A percentile compares a stretch with the other conserved stretches of the same genome.
Evolutionary conservation across 2,113 vertebrate genomes (phyloP).

Genomic region (Equus przewalskii): DNA sequence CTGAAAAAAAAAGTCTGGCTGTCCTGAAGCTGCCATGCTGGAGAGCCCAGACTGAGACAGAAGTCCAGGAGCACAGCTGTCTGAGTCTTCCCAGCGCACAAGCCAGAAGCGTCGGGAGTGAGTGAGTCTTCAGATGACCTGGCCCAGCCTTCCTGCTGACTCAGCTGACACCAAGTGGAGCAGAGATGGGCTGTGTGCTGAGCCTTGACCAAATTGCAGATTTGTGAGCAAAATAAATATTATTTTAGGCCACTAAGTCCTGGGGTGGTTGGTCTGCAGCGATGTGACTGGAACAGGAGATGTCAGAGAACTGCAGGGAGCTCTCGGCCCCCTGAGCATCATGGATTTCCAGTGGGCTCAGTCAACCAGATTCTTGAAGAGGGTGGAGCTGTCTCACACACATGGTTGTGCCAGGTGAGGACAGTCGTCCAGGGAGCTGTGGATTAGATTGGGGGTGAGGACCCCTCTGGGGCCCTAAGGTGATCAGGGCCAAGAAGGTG

Average conservation of each 20-base stretch:
- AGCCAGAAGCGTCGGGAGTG: rapidly evolving
- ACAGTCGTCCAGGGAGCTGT: not conserved
- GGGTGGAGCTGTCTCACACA: not conserved
- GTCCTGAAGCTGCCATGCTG: not conserved
- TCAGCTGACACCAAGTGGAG: too few relatives aligned
- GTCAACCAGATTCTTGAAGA: not conserved
- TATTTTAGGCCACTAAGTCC: not conserved
- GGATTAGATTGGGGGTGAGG: not conserved
- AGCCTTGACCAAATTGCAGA: too few relatives aligned
- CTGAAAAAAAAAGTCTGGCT: not conserved
- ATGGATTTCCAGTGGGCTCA: not conserved
- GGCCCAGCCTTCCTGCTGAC: too few relatives aligned
- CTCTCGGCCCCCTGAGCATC: too few relatives aligned
- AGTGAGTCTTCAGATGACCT: not conserved
- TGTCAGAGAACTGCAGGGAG: not conserved
- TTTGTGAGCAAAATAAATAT: too few relatives aligned
- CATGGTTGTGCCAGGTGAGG: not conserved
- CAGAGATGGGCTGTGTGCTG: too few relatives aligned
- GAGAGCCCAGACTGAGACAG: not conserved
- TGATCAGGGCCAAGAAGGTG: not conserved
- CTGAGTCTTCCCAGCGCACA: not conserved
- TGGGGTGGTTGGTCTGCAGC: too few relatives aligned
- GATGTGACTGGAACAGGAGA: not conserved
- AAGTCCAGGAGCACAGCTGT: not conserved
- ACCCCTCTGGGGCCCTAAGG: not conserved